phyloP scores from a whole-genome alignment of 35 echinoderm and acorn worm species.

The Ptychodera flava region DNA sequence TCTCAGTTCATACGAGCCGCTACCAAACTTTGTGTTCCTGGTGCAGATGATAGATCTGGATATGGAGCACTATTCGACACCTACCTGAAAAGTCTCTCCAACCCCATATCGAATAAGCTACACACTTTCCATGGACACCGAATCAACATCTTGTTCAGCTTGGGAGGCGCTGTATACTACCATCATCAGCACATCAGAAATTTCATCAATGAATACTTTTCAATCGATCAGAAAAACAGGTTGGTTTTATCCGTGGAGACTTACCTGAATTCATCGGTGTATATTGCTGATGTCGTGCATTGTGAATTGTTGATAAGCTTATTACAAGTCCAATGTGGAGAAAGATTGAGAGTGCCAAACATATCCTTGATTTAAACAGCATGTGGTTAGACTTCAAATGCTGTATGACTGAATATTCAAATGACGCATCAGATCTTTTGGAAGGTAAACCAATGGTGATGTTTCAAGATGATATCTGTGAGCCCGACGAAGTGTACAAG shows the following conservation, averaged over 20 bases:
- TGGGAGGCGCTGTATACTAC: slow-evolving; percentile 24
- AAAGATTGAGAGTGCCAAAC: slow-evolving; percentile 20
- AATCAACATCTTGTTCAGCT: slow-evolving; percentile 46
- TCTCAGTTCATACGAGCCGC: background rate
- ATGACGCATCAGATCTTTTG: slow-evolving; percentile 28
- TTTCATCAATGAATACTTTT: slow-evolving; percentile 28
- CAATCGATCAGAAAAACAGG: slow-evolving; percentile 43
- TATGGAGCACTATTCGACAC: background rate
- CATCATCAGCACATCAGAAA: slow-evolving; percentile 33
- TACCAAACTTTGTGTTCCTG: background rate
- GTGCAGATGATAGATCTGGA: background rate
- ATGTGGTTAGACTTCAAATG: slow-evolving; percentile 17
- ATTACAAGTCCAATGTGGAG: slow-evolving; percentile 56
- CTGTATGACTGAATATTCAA: slow-evolving; percentile 15
- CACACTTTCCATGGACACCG: slow-evolving; percentile 29
- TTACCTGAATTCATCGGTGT: slow-evolving; percentile 10
- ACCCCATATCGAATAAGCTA: background rate
- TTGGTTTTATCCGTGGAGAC: slow-evolving; percentile 25
- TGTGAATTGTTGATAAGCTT: slow-evolving; percentile 44
- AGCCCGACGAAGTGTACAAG: background rate
- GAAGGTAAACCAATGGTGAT: slow-evolving; percentile 4
- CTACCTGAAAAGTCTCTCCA: background rate
- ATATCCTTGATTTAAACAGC: slow-evolving; percentile 46
- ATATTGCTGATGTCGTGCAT: slow-evolving; percentile 27
- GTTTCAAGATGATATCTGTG: background rate